A percentile compares a stretch with the other conserved stretches of the same genome.
These are phyloP conservation scores for Actinernus sp. DNA, from an alignment of 92 coral and sea anemone genomes.

Conservation along the genomic window DNA sequence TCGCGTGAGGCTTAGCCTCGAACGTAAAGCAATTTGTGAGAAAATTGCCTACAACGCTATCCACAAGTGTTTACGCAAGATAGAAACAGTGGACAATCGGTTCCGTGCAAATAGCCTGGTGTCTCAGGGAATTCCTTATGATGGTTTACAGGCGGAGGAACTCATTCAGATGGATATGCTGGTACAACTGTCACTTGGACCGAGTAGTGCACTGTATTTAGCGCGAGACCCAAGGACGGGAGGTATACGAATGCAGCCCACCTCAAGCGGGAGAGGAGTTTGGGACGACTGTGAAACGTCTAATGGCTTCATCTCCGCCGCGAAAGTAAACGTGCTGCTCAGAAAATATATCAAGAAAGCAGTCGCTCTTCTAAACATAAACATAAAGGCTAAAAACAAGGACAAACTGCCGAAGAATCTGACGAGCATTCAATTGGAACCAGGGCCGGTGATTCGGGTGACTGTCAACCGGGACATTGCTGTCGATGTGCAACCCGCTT, in stretches of 20 bases:
- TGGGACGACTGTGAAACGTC: slow-evolving; percentile 97
- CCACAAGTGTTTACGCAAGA: slow-evolving; percentile 89
- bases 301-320: slow-evolving; percentile 95
- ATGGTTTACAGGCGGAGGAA: slow-evolving; percentile 98
- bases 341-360: slow-evolving; percentile 94
- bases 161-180: slow-evolving; percentile 94
- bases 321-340: slow-evolving; percentile 87
- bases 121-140: slow-evolving; percentile 97
- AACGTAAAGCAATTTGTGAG: slow-evolving; percentile 98
- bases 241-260: slow-evolving; percentile 89
- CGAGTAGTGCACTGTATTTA: slow-evolving; percentile 89
- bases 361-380: slow-evolving; percentile 79
- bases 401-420: slow-evolving; percentile 87
- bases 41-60: slow-evolving; percentile 94
- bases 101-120: slow-evolving; percentile 96
- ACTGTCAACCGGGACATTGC: slow-evolving; percentile 92
- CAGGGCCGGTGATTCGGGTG: slow-evolving; percentile 84
- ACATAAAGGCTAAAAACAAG: slow-evolving; percentile 77
- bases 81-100: slow-evolving; percentile 93
- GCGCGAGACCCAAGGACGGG: slow-evolving; percentile 85
- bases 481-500: slow-evolving; percentile 91
- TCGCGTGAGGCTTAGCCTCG: slow-evolving; percentile 92
- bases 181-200: slow-evolving; percentile 94
- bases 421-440: slow-evolving; percentile 86
- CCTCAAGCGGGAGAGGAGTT: slow-evolving; percentile 78